Percentiles rank a stretch among this genome's conserved stretches.
These are phyloP conservation scores for Mus spretus DNA, from an alignment of 2,797 vertebrate species.

Conservation along the genomic window DNA sequence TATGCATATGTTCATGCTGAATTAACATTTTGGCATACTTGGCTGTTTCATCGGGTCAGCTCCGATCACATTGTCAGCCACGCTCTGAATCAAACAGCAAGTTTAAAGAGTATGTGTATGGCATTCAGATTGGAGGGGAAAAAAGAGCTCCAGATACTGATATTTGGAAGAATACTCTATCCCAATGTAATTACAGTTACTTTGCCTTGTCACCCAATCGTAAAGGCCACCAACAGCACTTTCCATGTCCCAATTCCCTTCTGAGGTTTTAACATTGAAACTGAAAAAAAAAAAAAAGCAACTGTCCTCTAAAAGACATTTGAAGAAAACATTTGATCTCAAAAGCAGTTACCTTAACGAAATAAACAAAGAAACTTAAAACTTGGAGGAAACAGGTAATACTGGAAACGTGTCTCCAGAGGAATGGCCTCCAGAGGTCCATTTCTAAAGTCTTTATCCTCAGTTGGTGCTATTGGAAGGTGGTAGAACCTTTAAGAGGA, in stretches of 20 bases:
- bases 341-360: not conserved
- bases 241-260: not conserved
- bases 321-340: constrained; percentile 10
- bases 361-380: constrained; percentile 24
- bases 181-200: not conserved
- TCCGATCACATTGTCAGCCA: not conserved
- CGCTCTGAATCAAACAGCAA: not conserved
- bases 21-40: not conserved
- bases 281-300: not conserved
- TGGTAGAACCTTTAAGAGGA: not conserved
- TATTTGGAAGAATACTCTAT: not conserved
- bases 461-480: not conserved
- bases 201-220: not conserved
- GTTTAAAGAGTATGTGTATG: not conserved
- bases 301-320: not conserved
- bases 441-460: not conserved
- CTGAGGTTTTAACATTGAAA: constrained; percentile 40
- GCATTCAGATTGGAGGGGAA: not conserved
- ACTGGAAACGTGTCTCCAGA: not conserved
- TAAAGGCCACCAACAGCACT: not conserved
- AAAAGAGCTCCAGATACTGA: not conserved
- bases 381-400: constrained; percentile 8
- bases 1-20: not conserved
- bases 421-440: not conserved
- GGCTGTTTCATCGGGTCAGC: not conserved